These are phyloP conservation scores for Alectura lathami DNA, from an alignment of 2,113 vertebrate species.

Conservation along the genomic window DNA sequence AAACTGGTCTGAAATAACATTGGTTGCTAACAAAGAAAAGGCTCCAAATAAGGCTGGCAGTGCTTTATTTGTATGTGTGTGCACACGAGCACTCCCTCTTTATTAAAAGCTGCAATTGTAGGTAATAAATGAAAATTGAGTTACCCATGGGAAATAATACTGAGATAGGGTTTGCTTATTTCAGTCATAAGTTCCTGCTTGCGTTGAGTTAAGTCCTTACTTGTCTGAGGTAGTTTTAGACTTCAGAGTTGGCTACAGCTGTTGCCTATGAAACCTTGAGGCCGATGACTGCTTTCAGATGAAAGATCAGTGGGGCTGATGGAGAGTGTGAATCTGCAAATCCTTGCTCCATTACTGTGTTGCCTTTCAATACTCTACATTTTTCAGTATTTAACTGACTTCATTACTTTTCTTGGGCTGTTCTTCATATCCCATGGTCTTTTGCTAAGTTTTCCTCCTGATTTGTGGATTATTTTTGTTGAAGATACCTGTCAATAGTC, in stretches of 20 bases:
- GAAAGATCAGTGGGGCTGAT: neutral
- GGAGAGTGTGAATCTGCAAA: fast-evolving
- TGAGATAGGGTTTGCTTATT: neutral
- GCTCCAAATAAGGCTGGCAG: neutral
- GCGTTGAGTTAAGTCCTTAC: neutral
- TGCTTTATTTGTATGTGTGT: neutral
- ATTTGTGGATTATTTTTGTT: neutral
- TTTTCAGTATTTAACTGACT: neutral
- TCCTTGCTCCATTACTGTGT: neutral
- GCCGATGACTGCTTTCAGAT: neutral
- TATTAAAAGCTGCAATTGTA: neutral
- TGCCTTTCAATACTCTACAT: neutral
- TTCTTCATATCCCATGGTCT: neutral
- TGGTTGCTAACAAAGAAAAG: neutral
- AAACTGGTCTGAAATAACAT: neutral
- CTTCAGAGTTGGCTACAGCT: neutral
- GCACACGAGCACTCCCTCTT: neutral
- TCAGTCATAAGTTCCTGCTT: neutral
- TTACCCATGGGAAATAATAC: neutral
- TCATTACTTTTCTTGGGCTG: neutral
- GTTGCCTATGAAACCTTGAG: neutral
- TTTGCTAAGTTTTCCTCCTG: neutral
- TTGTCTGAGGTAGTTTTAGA: neutral
- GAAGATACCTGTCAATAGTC: neutral
- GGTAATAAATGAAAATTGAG: neutral